Evolutionary conservation across 2,113 vertebrate genomes (phyloP), one percentile per base, ranked within the genome.

Genomic region (Bufo gargarizans): DNA sequence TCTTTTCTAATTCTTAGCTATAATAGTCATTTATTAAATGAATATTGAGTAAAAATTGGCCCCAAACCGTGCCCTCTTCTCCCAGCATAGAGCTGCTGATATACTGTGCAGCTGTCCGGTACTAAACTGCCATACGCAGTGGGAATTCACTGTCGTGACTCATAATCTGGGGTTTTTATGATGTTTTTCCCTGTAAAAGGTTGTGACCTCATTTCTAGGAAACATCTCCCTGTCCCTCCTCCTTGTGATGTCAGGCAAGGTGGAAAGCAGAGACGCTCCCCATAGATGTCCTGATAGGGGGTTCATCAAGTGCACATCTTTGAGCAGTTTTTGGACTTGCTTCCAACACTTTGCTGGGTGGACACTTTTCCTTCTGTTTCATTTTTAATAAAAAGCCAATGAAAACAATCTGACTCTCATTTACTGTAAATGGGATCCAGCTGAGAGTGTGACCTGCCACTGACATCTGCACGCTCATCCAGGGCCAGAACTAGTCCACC

Each of bases 401-500:
- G 77, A 84, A 88, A 88, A 84, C 87, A 88, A 88, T 88, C 87
- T 88, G 87, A 84, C 58, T 88, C 56, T 84, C 80, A 88, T 91
- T 89, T 89, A 78, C 86, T 92, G 80, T 61, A 85, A 91, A 93
- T 90, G 82, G 89, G 91, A 93, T 90, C 86, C 91, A 82, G 61
- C 91, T 90, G 91, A 92, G 92, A 89, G 90, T 86, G 91, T 93
- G 93, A 92, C 89, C 14, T 17, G 79, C 56, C 91, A 88, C 84
- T 91, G 93, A 93, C 90, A 91, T 89, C 43, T 81, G 90, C 33
- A 47, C 89, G 85, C 91, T 94, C 90, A 90, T 92, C 91, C 0
- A 10, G 90, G 88, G 86, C 91, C 80, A 85, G 92, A 94, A 90
- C 93, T 89, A 92, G 92, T 92, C 91, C 91, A 86, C 76, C 81